phyloP scores from a whole-genome alignment of 2,113 vertebrate species.

The Pterocles orientalis region DNA sequence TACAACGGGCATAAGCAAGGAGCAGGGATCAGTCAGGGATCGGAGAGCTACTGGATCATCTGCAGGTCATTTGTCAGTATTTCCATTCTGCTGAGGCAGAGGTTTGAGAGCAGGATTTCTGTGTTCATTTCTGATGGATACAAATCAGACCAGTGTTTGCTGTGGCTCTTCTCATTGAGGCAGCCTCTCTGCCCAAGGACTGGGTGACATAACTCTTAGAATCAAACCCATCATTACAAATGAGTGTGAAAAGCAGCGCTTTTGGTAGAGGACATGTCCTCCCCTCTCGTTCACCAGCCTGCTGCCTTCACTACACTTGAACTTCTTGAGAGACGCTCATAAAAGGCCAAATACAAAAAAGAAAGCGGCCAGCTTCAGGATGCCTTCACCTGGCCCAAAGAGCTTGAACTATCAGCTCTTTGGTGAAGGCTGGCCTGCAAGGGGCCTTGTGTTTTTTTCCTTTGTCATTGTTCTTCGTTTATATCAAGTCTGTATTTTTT shows the following conservation, averaged over 20 bases:
- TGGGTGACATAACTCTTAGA: background rate
- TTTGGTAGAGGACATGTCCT: fast-evolving
- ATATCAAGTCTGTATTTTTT: background rate
- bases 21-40: background rate
- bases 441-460: background rate
- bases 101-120: background rate
- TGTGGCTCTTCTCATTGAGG: fast-evolving
- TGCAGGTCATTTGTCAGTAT: background rate
- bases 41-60: background rate
- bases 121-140: background rate
- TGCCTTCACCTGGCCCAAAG: background rate
- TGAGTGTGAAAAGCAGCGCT: background rate
- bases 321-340: background rate
- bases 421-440: background rate
- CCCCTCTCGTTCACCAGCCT: background rate
- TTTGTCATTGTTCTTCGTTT: background rate
- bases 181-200: background rate
- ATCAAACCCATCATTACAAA: background rate
- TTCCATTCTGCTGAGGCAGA: background rate
- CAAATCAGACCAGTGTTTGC: fast-evolving
- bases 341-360: background rate
- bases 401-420: no score
- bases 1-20: fast-evolving
- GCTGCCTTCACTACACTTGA: background rate
- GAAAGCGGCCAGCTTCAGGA: background rate